phyloP scores from a whole-genome alignment of 2,113 vertebrate genomes.

The Taurulus bubalis region DNA sequence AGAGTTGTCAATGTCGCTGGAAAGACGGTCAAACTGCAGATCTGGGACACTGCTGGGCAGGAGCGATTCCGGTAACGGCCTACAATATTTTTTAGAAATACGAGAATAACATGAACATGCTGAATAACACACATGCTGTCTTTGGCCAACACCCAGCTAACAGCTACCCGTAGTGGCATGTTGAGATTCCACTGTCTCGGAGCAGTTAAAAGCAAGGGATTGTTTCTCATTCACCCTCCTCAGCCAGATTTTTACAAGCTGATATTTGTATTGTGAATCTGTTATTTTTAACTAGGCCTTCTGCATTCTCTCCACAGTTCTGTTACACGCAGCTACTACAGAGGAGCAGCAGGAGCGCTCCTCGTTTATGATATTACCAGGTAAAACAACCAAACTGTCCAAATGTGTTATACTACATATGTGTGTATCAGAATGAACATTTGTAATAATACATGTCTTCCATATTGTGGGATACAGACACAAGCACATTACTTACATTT shows the following conservation, averaged over 20 bases:
- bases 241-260: background rate
- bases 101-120: background rate
- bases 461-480: background rate
- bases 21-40: slow-evolving; percentile 94
- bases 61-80: slow-evolving; percentile 89
- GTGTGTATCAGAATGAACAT: background rate
- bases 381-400: slow-evolving; percentile 64
- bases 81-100: background rate
- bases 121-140: background rate
- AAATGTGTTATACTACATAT: background rate
- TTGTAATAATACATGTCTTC: background rate
- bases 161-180: background rate
- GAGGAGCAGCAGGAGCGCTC: slow-evolving; percentile 92
- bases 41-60: slow-evolving; percentile 95
- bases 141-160: background rate
- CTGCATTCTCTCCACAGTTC: slow-evolving; percentile 79
- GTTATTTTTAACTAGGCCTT: slow-evolving; percentile 1
- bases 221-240: background rate
- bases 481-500: background rate
- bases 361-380: slow-evolving; percentile 95
- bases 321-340: slow-evolving; percentile 94
- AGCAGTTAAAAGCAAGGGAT: background rate
- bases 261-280: background rate
- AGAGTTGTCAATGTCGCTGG: slow-evolving; percentile 92
- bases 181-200: background rate